Evolutionary conservation across 2,888 invertebrate genomes (phyloP), one percentile per base, ranked within the genome.

Genomic region (Andrena haemorrhoa): DNA sequence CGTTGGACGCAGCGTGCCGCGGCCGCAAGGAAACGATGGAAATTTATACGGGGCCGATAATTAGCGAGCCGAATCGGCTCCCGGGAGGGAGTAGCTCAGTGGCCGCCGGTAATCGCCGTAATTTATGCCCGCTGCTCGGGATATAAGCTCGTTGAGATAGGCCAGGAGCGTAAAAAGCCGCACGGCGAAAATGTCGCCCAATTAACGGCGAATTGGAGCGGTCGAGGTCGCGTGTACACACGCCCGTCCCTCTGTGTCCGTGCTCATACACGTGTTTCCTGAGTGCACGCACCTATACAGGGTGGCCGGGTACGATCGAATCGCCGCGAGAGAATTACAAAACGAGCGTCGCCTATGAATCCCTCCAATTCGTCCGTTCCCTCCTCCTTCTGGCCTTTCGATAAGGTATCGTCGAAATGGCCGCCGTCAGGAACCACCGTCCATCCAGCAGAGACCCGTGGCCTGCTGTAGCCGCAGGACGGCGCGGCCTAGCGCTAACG

Each of bases 121-220:
- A 92, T 92, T 92, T 92, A 92, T 92, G 90, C 88, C 84, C 78
- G 86, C 83, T 86, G 86, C 77, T 85, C 81, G 82, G 90, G 90
- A 92, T 91, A 90, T 89, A 91, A 87, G 86, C 89, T 88, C 89
- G 87, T 88, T 88, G 87, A 88, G 88, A 88, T 88, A 88, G 88
- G 86, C 83, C 88, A 89, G 75, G 82, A 87, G 88, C 83, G 86
- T 88, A 88, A 88, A 88, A 88, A 88, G 82, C 70, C 71, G 75
- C 85, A 86, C 88, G 86, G 91, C 91, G 90, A 92, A 88, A 92
- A 92, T 92, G 91, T 92, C 91, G 92, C 90, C 92, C 92, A 92
- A 92, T 92, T 92, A 91, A 92, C 90, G 86, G 91, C 88, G 91
- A 91, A 91, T 91, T 91, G 90, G 91, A 91, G 91, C 91, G 89